phyloP scores from a whole-genome alignment of 2,113 vertebrate species.

The Dromas ardeola region DNA sequence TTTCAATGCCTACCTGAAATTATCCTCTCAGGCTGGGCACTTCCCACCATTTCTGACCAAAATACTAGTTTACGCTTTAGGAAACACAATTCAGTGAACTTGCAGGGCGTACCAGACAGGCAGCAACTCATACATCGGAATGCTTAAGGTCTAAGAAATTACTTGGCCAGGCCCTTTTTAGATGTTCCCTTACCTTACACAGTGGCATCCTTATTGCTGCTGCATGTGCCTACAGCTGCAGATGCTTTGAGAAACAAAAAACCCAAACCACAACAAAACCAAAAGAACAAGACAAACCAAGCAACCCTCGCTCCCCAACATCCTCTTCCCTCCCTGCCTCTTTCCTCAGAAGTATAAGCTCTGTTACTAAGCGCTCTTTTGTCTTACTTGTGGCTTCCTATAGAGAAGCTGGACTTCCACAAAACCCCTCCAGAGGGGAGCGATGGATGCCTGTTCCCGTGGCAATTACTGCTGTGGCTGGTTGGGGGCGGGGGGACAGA shows the following conservation, averaged over 20 bases:
- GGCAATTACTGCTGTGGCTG: background rate
- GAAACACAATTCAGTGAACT: background rate
- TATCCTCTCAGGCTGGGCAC: too few species aligned
- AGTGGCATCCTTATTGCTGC: background rate
- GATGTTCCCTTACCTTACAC: background rate
- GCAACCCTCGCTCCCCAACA: background rate
- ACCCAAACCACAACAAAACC: background rate
- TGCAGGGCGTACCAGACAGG: rapidly evolving
- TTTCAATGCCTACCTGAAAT: background rate
- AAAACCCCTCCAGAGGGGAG: background rate
- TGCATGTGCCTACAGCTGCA: background rate
- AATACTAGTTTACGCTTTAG: background rate
- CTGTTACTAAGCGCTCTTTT: background rate
- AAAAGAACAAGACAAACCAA: background rate
- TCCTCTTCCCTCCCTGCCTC: background rate
- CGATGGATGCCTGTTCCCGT: too few species aligned
- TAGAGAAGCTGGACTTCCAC: background rate
- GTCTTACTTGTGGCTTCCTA: background rate
- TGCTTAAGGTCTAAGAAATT: too few species aligned
- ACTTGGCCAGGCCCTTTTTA: background rate
- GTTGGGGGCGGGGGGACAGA: too few species aligned
- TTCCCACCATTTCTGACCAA: background rate
- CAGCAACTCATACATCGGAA: background rate
- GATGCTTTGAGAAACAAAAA: background rate
- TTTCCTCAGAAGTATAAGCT: background rate